Base-by-base conservation (phyloP, 2,113 vertebrate species). In the Caracal caracal region DNA sequence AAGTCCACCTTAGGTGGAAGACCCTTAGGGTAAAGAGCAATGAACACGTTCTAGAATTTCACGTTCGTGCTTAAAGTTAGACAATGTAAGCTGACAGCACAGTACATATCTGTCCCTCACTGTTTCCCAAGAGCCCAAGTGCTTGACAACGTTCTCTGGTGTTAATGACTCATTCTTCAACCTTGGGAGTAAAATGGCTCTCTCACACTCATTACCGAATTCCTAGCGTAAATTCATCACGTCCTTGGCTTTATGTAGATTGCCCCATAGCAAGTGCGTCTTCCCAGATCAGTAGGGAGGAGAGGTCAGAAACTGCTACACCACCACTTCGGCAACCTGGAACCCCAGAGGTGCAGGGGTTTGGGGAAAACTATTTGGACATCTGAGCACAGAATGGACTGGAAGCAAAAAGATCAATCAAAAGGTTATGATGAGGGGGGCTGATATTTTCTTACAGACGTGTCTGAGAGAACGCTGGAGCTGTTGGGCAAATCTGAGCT, bases 81-180 rank as follows among this genome's bases (percentile, higher is more conserved):
- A 75, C 56, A 35, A 40, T 9, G 20, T 10, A 35, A 66, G 37
- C 0, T 37, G 63, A 33, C 0, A 88, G 65, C 51, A 35, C 17
- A 96, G 30, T 13, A 33, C 0, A 13, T 2, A 16, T 24, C n/a
- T 24, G 7, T 2, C 12, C 26, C 13, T 16, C 71, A 43, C 8
- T 13, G 63, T 15, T 43, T 53, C 61, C 33, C 22, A 43, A 20
- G 6, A 53, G 4, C 70, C 40, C 10, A 43, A 2, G 35, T n/a
- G 12, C 6, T 0, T 10, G 28, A 37, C 51, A 6, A 15, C 1
- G 0, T 12, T 13, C 56, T 10, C 24, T 15, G 37, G 35, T 19
- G 2, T 20, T 3, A 35, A 24, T 1, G 59, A 3, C 90, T n/a
- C 3, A 9, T 43, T 85, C 76, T 12, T 66, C 37, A 59, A 33